Percentiles rank a stretch among this genome's conserved stretches.
phyloP scores from a whole-genome alignment of 2,888 invertebrate genomes.

The Trachelus tabidus region DNA sequence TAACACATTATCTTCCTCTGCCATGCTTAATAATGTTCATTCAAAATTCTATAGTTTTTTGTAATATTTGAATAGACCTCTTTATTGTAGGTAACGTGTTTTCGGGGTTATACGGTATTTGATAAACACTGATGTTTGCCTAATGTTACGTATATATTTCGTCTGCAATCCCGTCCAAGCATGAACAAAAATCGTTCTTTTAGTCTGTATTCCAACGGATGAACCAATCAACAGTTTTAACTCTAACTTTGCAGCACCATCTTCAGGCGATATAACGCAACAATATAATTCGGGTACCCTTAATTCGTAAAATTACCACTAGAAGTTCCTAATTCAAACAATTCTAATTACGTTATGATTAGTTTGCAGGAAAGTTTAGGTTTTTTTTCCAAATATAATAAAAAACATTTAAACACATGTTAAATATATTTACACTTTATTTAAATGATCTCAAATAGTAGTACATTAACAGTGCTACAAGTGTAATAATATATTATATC shows the following conservation, averaged over 20 bases:
- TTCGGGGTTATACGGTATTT: background rate
- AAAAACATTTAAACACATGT: background rate
- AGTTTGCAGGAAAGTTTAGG: background rate
- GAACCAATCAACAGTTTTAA: background rate
- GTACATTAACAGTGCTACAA: background rate
- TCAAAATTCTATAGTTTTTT: background rate
- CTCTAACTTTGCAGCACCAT: background rate
- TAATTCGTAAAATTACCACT: background rate
- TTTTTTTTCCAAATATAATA: background rate
- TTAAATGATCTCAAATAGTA: background rate
- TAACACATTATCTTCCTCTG: conserved; percentile 46
- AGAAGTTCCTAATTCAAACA: background rate
- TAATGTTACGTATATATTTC: background rate
- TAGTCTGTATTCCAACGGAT: background rate
- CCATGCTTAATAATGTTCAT: conserved; percentile 33
- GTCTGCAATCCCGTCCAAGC: background rate
- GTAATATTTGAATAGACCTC: background rate
- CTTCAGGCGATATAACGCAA: background rate
- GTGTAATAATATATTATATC: background rate
- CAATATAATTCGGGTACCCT: background rate
- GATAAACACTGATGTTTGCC: background rate
- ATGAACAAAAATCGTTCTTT: background rate
- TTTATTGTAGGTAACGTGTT: background rate
- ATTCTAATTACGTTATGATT: background rate
- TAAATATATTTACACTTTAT: background rate